phyloP scores from a whole-genome alignment of 1,140 invertebrate species.

The Cheumatopsyche charites region DNA sequence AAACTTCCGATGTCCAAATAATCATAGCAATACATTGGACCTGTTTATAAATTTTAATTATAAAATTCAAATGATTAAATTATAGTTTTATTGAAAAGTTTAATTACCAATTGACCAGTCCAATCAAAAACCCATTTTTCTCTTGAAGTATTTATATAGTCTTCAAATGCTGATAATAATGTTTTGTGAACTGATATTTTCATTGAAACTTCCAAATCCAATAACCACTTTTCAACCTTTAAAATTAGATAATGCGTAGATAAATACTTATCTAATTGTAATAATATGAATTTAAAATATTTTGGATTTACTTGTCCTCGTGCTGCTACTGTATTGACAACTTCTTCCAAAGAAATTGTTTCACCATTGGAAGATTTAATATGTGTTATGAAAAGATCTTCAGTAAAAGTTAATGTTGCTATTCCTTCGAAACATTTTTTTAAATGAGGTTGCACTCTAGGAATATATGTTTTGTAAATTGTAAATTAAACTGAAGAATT shows the following conservation, averaged over 20 bases:
- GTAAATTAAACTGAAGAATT: too few relatives aligned
- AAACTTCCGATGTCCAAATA: constrained; percentile 90
- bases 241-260: neutral
- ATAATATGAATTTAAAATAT: neutral
- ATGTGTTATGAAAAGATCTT: constrained; percentile 83
- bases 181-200: constrained; percentile 83
- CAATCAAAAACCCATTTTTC: constrained; percentile 85
- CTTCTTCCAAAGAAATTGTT: constrained; percentile 74
- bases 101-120: constrained; percentile 81
- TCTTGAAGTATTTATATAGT: constrained; percentile 70
- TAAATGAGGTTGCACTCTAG: constrained; percentile 93
- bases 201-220: constrained; percentile 91
- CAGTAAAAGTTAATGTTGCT: constrained; percentile 83
- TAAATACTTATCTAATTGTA: constrained; percentile 14
- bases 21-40: constrained; percentile 86
- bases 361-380: constrained; percentile 93
- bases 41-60: constrained; percentile 49
- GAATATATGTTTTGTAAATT: too few relatives aligned
- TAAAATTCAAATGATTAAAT: too few relatives aligned
- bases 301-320: constrained; percentile 74
- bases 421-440: constrained; percentile 98
- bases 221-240: constrained; percentile 91
- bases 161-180: constrained; percentile 67
- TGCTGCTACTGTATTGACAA: constrained; percentile 87
- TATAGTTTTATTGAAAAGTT: too few relatives aligned